Conservation (phyloP, 1,140 invertebrate species). For the Pogonus chalceus region DNA sequence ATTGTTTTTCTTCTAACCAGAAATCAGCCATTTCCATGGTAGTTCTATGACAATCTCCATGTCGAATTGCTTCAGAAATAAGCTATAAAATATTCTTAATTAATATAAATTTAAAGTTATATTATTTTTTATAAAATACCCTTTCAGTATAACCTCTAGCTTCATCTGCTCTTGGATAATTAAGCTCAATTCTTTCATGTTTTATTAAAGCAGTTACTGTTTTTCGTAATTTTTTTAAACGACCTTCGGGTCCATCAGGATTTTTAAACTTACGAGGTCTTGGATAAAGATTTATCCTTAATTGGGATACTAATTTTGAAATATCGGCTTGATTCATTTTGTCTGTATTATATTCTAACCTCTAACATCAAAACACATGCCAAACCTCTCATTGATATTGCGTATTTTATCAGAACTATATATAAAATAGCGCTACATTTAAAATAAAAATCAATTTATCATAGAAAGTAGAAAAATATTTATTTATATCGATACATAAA, state of each 20-base stretch:
- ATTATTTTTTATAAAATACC: conserved; percentile 39
- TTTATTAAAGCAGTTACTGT: conserved; percentile 77
- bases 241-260: conserved; percentile 60
- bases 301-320: conserved; percentile 58
- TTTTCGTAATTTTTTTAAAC: conserved; percentile 65
- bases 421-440: too few species aligned
- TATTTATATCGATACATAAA: too few species aligned
- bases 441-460: too few species aligned
- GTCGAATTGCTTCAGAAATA: conserved; percentile 75
- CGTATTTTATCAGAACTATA: too few species aligned
- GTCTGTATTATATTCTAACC: background rate
- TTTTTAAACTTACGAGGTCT: conserved; percentile 51
- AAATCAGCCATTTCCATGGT: conserved; percentile 86
- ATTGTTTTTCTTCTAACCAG: conserved; percentile 81
- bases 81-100: conserved; percentile 45
- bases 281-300: conserved; percentile 52
- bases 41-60: conserved; percentile 71
- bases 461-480: too few species aligned
- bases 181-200: conserved; percentile 80
- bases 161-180: conserved; percentile 67
- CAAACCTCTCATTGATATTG: too few species aligned
- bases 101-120: too few species aligned
- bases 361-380: background rate
- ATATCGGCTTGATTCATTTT: conserved; percentile 69
- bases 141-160: conserved; percentile 80